These are phyloP conservation scores for Chitala chitala DNA, from an alignment of 2,113 vertebrate species.

Conservation along the genomic window DNA sequence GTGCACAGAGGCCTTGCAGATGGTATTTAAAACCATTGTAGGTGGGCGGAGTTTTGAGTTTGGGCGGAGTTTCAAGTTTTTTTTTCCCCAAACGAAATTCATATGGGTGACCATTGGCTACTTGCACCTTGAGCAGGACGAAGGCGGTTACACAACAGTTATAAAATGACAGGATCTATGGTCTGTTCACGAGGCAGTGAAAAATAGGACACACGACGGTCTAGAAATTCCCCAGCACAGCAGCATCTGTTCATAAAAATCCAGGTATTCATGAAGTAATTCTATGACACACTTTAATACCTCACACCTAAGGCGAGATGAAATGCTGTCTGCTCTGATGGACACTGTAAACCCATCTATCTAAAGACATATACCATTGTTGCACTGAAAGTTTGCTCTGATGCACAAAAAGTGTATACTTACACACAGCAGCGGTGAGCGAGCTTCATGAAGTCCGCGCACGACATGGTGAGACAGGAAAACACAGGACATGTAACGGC, in stretches of 20 bases:
- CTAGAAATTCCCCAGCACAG: too few species aligned
- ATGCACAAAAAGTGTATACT: not conserved
- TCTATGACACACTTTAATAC: not conserved
- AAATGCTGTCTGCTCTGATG: slow-evolving; percentile 4
- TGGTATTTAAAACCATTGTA: slow-evolving; percentile 1
- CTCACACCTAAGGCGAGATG: not conserved
- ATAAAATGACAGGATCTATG: not conserved
- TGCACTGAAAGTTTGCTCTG: not conserved
- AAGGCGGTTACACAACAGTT: slow-evolving; percentile 15
- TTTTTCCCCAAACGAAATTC: slow-evolving; percentile 32
- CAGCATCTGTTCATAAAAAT: slow-evolving; percentile 22
- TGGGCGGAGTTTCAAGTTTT: not conserved
- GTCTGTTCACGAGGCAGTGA: not conserved
- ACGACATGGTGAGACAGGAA: too few species aligned
- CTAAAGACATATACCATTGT: slow-evolving; percentile 1
- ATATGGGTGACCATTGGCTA: slow-evolving; percentile 25
- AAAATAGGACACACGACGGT: slow-evolving; percentile 9
- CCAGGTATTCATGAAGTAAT: not conserved
- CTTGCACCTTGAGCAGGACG: slow-evolving; percentile 27
- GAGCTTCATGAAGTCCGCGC: too few species aligned
- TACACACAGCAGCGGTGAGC: too few species aligned
- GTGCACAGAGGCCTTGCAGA: slow-evolving; percentile 14
- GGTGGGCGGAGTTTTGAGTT: not conserved
- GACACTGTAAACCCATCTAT: not conserved
- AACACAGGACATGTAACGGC: not conserved